Conservation (phyloP, 2,113 vertebrate species). For the Crotalus viridis region DNA sequence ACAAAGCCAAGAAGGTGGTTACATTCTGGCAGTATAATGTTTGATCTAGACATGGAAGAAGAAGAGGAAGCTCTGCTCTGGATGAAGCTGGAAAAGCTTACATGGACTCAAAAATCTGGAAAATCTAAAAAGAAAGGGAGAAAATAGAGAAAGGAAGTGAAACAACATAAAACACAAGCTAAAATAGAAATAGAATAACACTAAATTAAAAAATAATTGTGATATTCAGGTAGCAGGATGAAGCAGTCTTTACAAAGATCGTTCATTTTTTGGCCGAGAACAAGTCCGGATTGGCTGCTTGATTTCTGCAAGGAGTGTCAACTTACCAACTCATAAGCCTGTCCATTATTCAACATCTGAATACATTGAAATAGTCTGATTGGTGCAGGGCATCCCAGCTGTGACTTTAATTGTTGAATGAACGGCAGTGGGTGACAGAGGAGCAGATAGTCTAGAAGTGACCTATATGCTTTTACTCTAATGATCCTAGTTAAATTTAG, state of each 20-base stretch:
- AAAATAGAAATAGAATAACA: too few species aligned
- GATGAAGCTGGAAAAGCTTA: not conserved
- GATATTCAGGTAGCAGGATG: too few species aligned
- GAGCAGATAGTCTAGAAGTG: not conserved
- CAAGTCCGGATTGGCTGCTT: too few species aligned
- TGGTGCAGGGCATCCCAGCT: not conserved
- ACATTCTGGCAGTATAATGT: not conserved
- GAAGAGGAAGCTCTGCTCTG: not conserved
- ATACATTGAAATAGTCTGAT: not conserved
- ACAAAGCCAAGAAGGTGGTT: not conserved
- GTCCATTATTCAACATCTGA: not conserved
- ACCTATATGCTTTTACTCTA: not conserved
- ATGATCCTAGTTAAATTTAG: conserved; percentile 11
- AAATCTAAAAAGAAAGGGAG: not conserved
- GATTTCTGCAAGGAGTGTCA: not conserved
- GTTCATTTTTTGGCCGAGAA: too few species aligned
- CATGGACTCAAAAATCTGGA: not conserved
- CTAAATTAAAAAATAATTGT: too few species aligned
- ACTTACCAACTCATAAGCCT: not conserved
- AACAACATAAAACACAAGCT: too few species aligned
- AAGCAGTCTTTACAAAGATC: too few species aligned
- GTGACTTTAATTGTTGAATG: not conserved
- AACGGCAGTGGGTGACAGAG: not conserved
- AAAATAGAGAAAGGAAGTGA: not conserved
- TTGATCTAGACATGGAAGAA: not conserved